Base-by-base conservation (phyloP, 2,888 invertebrate genomes). In the Drymonia ruficornis region DNA sequence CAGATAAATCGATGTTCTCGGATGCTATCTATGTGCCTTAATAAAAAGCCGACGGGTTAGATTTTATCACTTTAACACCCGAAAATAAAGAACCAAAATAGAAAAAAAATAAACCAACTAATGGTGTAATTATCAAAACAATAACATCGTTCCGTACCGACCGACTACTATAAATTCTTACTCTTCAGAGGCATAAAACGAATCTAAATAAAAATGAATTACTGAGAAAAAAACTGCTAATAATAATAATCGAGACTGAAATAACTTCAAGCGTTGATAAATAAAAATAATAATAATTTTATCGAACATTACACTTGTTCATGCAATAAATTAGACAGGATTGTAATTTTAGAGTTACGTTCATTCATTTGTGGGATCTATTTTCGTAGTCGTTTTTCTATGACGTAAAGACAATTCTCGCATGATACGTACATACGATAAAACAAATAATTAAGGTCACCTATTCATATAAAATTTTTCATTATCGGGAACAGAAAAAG, bases 321-420 rank as follows among this genome's bases (percentile, higher is more conserved):
- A 1, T 49, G 49, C 23, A 49, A 45, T 34, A 16, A 15, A 15
- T 46, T 29, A 3, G 28, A 16, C 15, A 15, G 1, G 4, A 16
- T 19, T 19, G 46, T 46, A 53, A 44, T 49, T 44, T 29, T 44
- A 13, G 42, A 28, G 38, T 23, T 49, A 40, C 34, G 49, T 51
- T 45, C 31, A 53, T 51, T 55, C 52, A 46, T 31, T 48, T 45
- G 12, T 56, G 38, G 23, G 49, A 15, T 57, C 69, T 63, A 63
- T 68, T 69, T 65, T 52, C 50, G 53, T 56, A 44, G 52, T 47
- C 34, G 42, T 47, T 54, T 65, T 52, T 55, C 48, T 56, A 48
- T 57, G 52, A 56, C 52, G 29, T 62, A 57, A 51, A 60, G 59
- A 60, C 61, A 64, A 59, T 53, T 56, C 54, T 52, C 62, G 43